Percentiles rank a stretch among this genome's conserved stretches.
These are phyloP conservation scores for Vulpes vulpes DNA, from an alignment of 2,113 vertebrate species.

Conservation along the genomic window DNA sequence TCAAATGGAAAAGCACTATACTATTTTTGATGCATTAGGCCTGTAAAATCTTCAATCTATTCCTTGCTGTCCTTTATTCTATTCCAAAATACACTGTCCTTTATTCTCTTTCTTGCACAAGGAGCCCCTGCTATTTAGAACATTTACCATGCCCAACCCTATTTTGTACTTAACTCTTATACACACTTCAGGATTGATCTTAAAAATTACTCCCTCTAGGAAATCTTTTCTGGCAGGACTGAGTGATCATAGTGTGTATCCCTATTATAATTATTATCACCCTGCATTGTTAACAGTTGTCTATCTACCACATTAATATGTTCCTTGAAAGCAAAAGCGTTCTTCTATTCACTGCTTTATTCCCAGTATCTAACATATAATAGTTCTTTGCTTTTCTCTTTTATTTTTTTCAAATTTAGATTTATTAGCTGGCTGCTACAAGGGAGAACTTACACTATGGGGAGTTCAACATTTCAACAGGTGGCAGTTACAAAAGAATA, in stretches of 20 bases:
- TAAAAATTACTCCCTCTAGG: constrained; percentile 8
- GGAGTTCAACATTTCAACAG: background rate
- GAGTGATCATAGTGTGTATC: background rate
- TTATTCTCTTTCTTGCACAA: background rate
- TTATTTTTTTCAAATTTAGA: background rate
- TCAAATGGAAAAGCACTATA: background rate
- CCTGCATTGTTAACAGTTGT: background rate
- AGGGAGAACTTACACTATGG: background rate
- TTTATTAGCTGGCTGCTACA: background rate
- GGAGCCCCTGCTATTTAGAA: background rate
- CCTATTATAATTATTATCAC: background rate
- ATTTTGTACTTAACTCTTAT: background rate
- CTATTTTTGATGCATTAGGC: background rate
- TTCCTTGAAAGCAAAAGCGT: constrained; percentile 38
- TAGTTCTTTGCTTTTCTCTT: background rate
- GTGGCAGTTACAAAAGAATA: background rate
- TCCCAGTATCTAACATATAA: background rate
- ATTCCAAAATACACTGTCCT: background rate
- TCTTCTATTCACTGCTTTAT: constrained; percentile 41
- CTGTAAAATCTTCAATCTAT: background rate
- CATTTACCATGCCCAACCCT: background rate
- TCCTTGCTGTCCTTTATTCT: background rate
- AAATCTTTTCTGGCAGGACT: background rate
- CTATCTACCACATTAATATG: background rate
- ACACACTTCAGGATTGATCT: background rate